Base-by-base conservation (phyloP, 2,797 vertebrate genomes). In the Chelon auratus region DNA sequence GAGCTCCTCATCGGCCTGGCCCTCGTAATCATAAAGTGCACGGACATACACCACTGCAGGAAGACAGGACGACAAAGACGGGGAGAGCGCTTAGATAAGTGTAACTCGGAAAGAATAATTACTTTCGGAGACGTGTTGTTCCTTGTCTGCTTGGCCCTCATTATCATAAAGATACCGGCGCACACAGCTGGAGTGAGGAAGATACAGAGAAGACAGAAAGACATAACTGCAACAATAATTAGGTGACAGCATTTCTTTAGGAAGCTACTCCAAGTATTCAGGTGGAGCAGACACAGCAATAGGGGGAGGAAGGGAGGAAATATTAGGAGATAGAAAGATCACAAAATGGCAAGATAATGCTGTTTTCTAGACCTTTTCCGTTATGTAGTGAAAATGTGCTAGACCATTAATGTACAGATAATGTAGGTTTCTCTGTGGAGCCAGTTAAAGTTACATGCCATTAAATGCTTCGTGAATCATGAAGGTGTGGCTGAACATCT, bases 21-120 rank as follows among this genome's bases (percentile, higher is more conserved):
- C 97, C 78, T 98, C 97, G 0, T 99, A 99, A 80, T 99, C 97
- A 57, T 99, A 99, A 94, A 99, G 96, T 90, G 97, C 98, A 90
- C 97, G 97, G 39, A 97, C 98, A 61, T 95, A 98, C 91, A 95
- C 96, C 77, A 95, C 97, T 98, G 89, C 17, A 57, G 75, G 57
- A 50, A 69, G 56, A 5, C 30, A 55, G 26, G 14, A 40, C 20
- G 63, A 74, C n/a, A 72, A 9, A 60, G 51, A 59, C 9, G 3
- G 20, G 68, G 14, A 68, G 0, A 69, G 55, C 10, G 62, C 72
- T 70, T 55, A 75, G 50, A 66, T 26, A 33, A 33, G 30, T 33
- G 53, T 56, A 39, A 60, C 50, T 65, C 50, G 37, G 20, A 17
- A 33, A 50, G 60, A 81, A 56, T 72, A 75, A 82, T 75, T 68